Evolutionary conservation across 2,888 invertebrate species (phyloP).

Genomic region (Helleia helle): DNA sequence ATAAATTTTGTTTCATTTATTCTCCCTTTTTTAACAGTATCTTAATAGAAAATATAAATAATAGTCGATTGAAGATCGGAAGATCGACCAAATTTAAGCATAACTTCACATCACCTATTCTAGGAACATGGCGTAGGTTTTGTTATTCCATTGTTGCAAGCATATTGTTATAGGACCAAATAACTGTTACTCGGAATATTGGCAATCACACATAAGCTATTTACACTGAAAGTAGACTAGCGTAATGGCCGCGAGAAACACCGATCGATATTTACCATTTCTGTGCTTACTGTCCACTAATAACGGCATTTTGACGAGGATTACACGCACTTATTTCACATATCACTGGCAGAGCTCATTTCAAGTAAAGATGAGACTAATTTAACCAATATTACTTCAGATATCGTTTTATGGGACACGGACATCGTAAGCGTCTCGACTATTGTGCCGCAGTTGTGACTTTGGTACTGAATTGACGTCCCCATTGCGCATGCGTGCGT

Average conservation of each 20-base stretch:
- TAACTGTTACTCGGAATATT: background rate
- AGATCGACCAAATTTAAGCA: too few relatives aligned
- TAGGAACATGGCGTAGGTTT: too few relatives aligned
- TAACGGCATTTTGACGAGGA: constrained; percentile 47
- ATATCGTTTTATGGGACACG: constrained; percentile 38
- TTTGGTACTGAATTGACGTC: constrained; percentile 39
- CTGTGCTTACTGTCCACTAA: constrained; percentile 48
- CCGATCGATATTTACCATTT: constrained; percentile 69
- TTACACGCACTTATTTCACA: constrained; percentile 33
- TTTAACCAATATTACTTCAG: constrained; percentile 25
- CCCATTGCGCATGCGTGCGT: constrained; percentile 63
- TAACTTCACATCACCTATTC: too few relatives aligned
- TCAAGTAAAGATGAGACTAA: constrained; percentile 28
- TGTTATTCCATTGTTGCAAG: background rate
- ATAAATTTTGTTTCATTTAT: too few relatives aligned
- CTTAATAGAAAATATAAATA: too few relatives aligned
- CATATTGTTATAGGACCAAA: background rate
- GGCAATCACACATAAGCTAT: background rate
- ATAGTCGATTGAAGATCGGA: too few relatives aligned
- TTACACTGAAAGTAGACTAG: constrained; percentile 7
- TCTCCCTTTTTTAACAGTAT: too few relatives aligned
- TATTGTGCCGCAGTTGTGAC: constrained; percentile 38
- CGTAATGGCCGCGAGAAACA: constrained; percentile 47
- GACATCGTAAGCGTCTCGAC: constrained; percentile 50
- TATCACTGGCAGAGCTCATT: constrained; percentile 49